Percentiles rank a stretch among this genome's conserved stretches.
Evolutionary conservation across 2,888 invertebrate genomes (phyloP).

Genomic region (Harpagoxenus sublaevis): DNA sequence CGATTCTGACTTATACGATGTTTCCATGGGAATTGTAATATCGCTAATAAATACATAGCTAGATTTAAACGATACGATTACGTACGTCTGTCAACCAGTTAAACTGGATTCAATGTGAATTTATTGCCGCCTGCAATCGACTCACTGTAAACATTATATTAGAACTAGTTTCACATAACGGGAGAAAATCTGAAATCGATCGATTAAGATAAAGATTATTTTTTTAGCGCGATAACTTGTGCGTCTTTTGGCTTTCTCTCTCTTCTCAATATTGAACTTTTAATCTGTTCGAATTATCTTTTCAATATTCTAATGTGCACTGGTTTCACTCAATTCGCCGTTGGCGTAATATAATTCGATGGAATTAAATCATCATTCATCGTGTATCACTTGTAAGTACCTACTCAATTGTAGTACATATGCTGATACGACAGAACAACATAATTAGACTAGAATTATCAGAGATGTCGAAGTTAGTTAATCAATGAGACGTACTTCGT

Average conservation of each 20-base stretch:
- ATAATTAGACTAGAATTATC: constrained; percentile 1
- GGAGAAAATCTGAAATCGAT: constrained; percentile 31
- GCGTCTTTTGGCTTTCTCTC: background rate
- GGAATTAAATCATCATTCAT: background rate
- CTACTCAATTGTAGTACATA: background rate
- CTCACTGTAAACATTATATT: constrained; percentile 30
- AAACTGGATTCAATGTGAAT: constrained; percentile 47
- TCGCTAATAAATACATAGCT: constrained; percentile 40
- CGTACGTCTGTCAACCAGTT: constrained; percentile 51
- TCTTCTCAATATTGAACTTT: background rate
- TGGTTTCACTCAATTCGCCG: background rate
- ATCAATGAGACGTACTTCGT: background rate
- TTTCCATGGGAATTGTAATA: constrained; percentile 48
- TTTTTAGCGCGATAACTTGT: background rate
- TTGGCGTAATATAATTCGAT: background rate
- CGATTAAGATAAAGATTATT: constrained; percentile 13
- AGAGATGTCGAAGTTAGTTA: background rate
- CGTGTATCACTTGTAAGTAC: background rate
- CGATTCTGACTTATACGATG: constrained; percentile 44
- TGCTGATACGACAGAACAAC: background rate
- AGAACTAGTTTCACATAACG: constrained; percentile 28
- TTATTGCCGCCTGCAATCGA: constrained; percentile 25
- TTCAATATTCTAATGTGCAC: background rate
- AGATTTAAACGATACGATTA: constrained; percentile 52
- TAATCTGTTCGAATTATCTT: background rate